A percentile compares a stretch with the other conserved stretches of the same genome.
Conservation (phyloP, 2,797 vertebrate species). For the Parotocinclus haroldoi region DNA sequence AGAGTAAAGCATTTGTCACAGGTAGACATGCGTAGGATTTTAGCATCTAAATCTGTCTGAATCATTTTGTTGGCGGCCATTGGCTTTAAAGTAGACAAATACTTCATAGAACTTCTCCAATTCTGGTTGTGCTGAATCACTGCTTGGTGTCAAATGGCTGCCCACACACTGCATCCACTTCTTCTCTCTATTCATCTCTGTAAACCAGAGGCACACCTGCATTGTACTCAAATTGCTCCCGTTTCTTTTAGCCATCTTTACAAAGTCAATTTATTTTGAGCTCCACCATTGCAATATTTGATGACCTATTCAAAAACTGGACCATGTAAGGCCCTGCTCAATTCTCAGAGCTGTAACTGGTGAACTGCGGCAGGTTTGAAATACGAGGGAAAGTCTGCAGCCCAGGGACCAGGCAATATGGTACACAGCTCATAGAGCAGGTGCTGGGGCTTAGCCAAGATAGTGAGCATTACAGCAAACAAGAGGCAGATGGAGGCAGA, state of each 20-base stretch:
- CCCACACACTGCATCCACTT: background rate
- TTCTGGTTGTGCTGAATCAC: slow-evolving; percentile 9
- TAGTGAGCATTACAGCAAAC: slow-evolving; percentile 1
- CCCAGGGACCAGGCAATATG: background rate
- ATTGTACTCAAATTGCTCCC: slow-evolving; percentile 2
- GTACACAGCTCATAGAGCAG: background rate
- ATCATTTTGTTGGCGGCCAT: no score
- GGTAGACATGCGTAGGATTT: no score
- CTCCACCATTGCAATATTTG: slow-evolving; percentile 36
- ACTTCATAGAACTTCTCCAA: no score
- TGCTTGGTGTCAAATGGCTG: background rate
- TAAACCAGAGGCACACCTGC: slow-evolving; percentile 9
- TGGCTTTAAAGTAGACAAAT: no score
- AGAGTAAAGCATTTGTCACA: no score
- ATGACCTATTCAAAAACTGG: slow-evolving; percentile 43
- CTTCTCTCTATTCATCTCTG: background rate
- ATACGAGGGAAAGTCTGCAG: background rate
- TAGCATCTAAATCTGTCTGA: no score
- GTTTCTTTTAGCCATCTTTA: slow-evolving; percentile 40
- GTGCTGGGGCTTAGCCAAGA: background rate
- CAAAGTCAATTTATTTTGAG: slow-evolving; percentile 42
- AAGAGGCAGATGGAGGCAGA: background rate
- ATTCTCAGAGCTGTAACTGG: slow-evolving; percentile 14
- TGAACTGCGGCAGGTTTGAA: background rate
- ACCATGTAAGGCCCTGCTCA: slow-evolving; percentile 17